Percentiles rank a stretch among this genome's conserved stretches.
phyloP scores from a whole-genome alignment of 2,888 invertebrate genomes.

The Gastrophysa polygoni region DNA sequence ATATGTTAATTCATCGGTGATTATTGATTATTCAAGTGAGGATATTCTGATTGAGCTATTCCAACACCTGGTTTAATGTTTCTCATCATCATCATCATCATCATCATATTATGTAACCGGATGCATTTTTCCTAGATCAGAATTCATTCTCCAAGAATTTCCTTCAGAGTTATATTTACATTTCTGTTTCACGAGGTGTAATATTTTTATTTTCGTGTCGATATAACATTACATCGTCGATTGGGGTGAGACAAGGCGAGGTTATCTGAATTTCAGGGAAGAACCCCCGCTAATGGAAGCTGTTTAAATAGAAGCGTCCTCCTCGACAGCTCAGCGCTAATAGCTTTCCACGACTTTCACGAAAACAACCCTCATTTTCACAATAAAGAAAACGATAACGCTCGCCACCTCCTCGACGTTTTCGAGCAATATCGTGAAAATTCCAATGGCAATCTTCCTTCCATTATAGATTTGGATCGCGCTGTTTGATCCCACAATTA shows the following conservation, averaged over 20 bases:
- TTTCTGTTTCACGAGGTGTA: constrained; percentile 29
- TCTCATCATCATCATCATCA: too few species aligned
- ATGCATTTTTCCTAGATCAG: constrained; percentile 26
- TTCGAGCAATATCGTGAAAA: constrained; percentile 28
- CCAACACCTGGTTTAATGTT: too few species aligned
- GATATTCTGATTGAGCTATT: background rate
- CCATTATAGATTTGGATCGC: constrained; percentile 31
- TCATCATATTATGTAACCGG: too few species aligned
- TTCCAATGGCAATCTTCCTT: constrained; percentile 28
- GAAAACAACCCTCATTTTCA: constrained; percentile 44
- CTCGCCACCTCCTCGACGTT: constrained; percentile 30
- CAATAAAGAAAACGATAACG: constrained; percentile 42
- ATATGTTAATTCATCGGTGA: background rate
- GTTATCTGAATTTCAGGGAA: constrained; percentile 36
- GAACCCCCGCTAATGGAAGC: constrained; percentile 54
- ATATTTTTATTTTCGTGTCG: constrained; percentile 44
- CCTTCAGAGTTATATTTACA: constrained; percentile 22
- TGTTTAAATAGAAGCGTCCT: constrained; percentile 56
- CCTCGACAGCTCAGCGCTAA: constrained; percentile 53
- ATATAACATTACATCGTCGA: constrained; percentile 38
- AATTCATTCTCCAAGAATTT: too few species aligned
- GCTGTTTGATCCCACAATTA: constrained; percentile 21
- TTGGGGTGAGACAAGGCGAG: constrained; percentile 34
- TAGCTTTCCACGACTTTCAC: constrained; percentile 52
- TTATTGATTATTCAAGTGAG: background rate